Percentiles rank a stretch among this genome's conserved stretches.
Evolutionary conservation across 2,797 vertebrate genomes (phyloP).

Genomic region (Urosaurus nigricauda): DNA sequence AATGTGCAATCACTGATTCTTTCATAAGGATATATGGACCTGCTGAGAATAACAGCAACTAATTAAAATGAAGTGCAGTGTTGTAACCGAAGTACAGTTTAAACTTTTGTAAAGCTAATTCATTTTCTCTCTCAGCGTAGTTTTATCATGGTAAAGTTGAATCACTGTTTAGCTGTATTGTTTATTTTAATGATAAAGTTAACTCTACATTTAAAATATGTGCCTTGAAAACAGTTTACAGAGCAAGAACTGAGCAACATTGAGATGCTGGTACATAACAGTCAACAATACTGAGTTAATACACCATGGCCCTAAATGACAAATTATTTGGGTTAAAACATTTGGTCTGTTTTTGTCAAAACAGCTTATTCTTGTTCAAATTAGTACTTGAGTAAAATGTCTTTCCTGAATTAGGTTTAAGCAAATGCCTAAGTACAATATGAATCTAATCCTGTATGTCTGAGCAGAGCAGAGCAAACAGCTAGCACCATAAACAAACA

Average conservation of each 20-base stretch:
- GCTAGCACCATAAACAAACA: background rate
- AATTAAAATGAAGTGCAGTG: constrained; percentile 53
- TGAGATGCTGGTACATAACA: background rate
- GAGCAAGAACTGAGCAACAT: constrained; percentile 14
- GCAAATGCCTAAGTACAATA: constrained; percentile 23
- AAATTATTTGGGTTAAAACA: background rate
- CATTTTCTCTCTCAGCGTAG: background rate
- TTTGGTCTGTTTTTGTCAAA: background rate
- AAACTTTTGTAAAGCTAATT: constrained; percentile 55
- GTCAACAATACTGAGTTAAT: background rate
- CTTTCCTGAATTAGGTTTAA: constrained; percentile 17
- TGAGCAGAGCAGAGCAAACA: constrained; percentile 6
- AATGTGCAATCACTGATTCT: constrained; percentile 51
- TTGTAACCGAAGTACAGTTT: constrained; percentile 45
- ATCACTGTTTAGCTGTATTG: constrained; percentile 38
- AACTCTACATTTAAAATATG: constrained; percentile 35
- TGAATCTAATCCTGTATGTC: constrained; percentile 33
- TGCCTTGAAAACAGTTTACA: constrained; percentile 24
- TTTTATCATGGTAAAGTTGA: constrained; percentile 37
- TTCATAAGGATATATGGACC: constrained; percentile 62
- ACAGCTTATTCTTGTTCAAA: background rate
- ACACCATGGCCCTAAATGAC: background rate
- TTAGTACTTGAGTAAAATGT: background rate
- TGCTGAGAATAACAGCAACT: constrained; percentile 53
- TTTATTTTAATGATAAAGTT: constrained; percentile 49